Base-by-base conservation (phyloP, 2,888 invertebrate genomes). In the Neoascia interrupta region DNA sequence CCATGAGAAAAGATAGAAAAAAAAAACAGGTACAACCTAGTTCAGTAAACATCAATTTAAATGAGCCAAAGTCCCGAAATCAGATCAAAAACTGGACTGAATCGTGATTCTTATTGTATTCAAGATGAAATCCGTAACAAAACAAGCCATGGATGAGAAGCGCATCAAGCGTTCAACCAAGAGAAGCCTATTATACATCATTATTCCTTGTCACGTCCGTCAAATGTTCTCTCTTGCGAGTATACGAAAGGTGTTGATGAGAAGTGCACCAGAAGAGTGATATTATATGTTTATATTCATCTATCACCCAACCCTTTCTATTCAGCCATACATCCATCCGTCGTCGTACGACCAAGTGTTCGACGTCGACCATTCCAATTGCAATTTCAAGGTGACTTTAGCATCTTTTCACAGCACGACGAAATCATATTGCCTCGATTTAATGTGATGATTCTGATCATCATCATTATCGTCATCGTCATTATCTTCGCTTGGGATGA, bases 1-100 rank as follows among this genome's bases (percentile, higher is more conserved):
- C 34, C 8, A 47, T 8, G 13, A 47, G 47, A 23, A 18, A 36
- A n/a, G 34, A n/a, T n/a, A 36, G 16, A 31, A 10, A 41, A 8
- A 16, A 19, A 16, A 8, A 8, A 70, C n/a, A 19, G 6, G 26
- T 73, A 31, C 58, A 56, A 60, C 60, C 37, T 43, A 56, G 60
- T 61, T 73, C 79, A 73, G 66, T 73, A 73, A 79, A 73, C 79
- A 79, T 79, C 72, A 79, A 49, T 73, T 79, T 73, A 79, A 79
- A 79, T 79, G 79, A 79, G 72, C 72, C 49, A 54, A 61, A 79
- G 66, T 51, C 37, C 56, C 79, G 13, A 79, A 72, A 79, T 79
- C 79, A 73, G 79, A 79, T 79, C 73, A 49, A 37, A 79, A 79
- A 79, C 79, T 79, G 31, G 79, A 79, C 37, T 79, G 73, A 73